Conservation (phyloP, 2,888 invertebrate genomes). For the Pseudococcus viburni region DNA sequence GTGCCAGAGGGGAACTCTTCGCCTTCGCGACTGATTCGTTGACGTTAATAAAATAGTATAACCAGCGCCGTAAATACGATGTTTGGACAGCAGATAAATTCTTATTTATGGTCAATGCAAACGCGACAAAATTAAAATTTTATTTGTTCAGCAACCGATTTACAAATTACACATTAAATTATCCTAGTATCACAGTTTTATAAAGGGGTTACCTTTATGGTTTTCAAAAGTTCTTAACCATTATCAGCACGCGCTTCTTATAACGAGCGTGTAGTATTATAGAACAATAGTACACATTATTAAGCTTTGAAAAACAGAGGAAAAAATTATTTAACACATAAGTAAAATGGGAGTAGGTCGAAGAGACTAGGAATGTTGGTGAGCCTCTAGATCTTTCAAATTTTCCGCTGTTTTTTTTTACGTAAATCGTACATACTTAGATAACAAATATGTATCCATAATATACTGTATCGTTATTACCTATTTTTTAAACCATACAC, state of each 20-base stretch:
- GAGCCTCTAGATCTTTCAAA: background rate
- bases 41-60: too few species aligned
- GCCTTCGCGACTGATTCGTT: too few species aligned
- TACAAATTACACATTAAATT: conserved; percentile 53
- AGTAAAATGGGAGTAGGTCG: background rate
- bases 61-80: too few species aligned
- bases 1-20: too few species aligned
- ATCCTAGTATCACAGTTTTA: conserved; percentile 59
- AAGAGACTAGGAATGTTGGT: background rate
- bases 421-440: background rate
- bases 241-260: conserved; percentile 46
- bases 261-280: conserved; percentile 13
- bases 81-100: background rate
- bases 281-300: conserved; percentile 6
- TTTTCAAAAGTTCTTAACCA: conserved; percentile 18
- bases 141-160: conserved; percentile 36
- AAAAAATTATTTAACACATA: background rate
- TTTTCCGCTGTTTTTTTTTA: background rate
- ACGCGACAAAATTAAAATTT: conserved; percentile 36
- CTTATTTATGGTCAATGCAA: background rate
- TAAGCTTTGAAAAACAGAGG: conserved; percentile 6
- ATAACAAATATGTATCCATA: conserved; percentile 16
- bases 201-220: conserved; percentile 39
- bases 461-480: background rate
- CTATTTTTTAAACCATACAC: conserved; percentile 7